These are phyloP conservation scores for Lasioglossum pauxillum DNA, from an alignment of 2,888 invertebrate genomes.

Conservation along the genomic window DNA sequence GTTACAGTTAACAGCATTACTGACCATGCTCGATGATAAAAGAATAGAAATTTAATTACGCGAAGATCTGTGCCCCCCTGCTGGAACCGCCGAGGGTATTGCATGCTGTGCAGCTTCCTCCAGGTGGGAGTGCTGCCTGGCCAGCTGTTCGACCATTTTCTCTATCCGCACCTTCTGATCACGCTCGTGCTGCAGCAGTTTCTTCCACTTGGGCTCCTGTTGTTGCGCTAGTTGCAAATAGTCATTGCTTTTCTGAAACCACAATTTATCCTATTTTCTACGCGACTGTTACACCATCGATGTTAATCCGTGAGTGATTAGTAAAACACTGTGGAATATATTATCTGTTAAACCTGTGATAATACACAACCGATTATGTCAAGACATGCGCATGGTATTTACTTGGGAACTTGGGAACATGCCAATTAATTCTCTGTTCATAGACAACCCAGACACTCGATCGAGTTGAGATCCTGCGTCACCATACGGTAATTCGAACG, in stretches of 20 bases:
- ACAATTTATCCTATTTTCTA: constrained; percentile 56
- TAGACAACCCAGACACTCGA: background rate
- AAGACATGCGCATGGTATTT: background rate
- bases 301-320: background rate
- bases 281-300: constrained; percentile 21
- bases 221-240: constrained; percentile 95
- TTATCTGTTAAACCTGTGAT: background rate
- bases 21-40: constrained; percentile 50
- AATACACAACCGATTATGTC: background rate
- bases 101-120: constrained; percentile 95
- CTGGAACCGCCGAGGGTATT: constrained; percentile 76
- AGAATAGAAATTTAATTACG: constrained; percentile 76
- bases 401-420: background rate
- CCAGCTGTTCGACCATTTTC: constrained; percentile 98
- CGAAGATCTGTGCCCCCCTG: constrained; percentile 79
- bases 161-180: constrained; percentile 96
- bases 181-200: constrained; percentile 96
- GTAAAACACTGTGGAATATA: background rate
- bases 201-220: constrained; percentile 96
- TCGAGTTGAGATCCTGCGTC: background rate
- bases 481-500: background rate
- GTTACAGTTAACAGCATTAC: constrained; percentile 28
- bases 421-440: background rate
- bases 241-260: constrained; percentile 93
- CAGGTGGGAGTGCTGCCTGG: constrained; percentile 97